Evolutionary conservation across 1,140 invertebrate genomes (phyloP).

Genomic region (Pogonomyrmex californicus): DNA sequence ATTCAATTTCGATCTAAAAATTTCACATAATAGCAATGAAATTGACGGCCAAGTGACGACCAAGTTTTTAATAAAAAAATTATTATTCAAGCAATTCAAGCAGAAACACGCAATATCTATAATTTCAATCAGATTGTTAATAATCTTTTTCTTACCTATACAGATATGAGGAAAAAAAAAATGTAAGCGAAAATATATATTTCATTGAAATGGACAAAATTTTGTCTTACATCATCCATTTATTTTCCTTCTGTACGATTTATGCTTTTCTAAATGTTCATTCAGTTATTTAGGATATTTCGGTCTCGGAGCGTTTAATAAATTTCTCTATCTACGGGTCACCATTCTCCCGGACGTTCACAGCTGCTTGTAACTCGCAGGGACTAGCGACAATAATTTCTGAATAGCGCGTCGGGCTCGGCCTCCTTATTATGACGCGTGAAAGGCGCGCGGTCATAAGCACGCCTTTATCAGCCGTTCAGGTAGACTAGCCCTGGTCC

Average conservation of each 20-base stretch:
- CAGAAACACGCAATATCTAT: not conserved
- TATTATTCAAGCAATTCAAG: slow-evolving; percentile 8
- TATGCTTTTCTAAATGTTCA: slow-evolving; percentile 6
- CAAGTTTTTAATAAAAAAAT: not conserved
- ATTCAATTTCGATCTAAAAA: slow-evolving; percentile 43
- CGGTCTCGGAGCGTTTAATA: slow-evolving; percentile 29
- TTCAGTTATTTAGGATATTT: slow-evolving; percentile 15
- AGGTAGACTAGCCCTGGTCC: slow-evolving; percentile 59
- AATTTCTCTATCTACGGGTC: slow-evolving; percentile 39
- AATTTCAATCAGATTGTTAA: not conserved
- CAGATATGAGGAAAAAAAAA: not conserved
- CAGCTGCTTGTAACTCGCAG: slow-evolving; percentile 32
- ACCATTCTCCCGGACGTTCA: slow-evolving; percentile 25
- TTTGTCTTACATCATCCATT: not conserved
- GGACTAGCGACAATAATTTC: slow-evolving; percentile 40
- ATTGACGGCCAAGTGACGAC: not conserved
- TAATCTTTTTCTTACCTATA: not conserved
- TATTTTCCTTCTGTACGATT: not conserved
- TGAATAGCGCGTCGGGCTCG: slow-evolving; percentile 2
- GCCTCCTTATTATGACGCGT: slow-evolving; percentile 57
- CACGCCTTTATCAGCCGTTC: slow-evolving; percentile 67
- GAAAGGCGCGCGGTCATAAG: slow-evolving; percentile 41
- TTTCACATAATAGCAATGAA: not conserved
- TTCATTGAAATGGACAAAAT: not conserved
- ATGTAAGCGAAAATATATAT: not conserved